Conservation (phyloP, 1,140 invertebrate species). For the Coptotermes formosanus region DNA sequence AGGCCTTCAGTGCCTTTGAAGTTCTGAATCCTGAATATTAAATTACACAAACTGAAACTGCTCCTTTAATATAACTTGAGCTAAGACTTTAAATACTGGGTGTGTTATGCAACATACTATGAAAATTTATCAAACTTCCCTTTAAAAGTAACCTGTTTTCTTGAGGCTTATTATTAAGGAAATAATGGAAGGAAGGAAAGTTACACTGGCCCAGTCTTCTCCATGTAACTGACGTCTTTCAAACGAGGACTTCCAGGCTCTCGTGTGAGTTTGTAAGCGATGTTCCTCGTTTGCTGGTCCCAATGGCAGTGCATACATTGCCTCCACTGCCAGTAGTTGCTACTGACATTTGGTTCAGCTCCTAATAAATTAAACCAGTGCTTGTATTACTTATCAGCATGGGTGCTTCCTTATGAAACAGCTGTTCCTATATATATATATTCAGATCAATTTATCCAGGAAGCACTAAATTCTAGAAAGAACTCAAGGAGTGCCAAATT, state of each 20-base stretch:
- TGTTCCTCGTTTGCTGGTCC: slow-evolving; percentile 44
- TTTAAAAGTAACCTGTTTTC: neutral
- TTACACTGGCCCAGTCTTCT: neutral
- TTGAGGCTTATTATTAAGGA: neutral
- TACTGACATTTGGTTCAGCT: slow-evolving; percentile 44
- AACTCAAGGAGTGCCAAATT: too few species aligned
- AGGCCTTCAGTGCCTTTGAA: neutral
- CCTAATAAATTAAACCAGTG: slow-evolving; percentile 23
- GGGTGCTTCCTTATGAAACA: too few species aligned
- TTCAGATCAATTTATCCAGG: too few species aligned
- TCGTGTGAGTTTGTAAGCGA: slow-evolving; percentile 46
- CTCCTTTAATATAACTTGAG: neutral
- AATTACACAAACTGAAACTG: neutral
- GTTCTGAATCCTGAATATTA: neutral
- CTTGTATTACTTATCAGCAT: too few species aligned
- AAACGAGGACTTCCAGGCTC: slow-evolving; percentile 51
- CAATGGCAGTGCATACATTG: slow-evolving; percentile 41
- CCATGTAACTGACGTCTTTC: neutral
- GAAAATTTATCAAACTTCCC: neutral
- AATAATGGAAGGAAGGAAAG: neutral
- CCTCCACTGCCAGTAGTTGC: slow-evolving; percentile 38
- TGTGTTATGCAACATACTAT: neutral
- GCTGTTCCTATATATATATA: too few species aligned
- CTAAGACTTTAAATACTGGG: neutral
- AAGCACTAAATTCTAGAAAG: too few species aligned